Conservation (phyloP, 2,888 invertebrate genomes). For the Dichetophora obliterata region DNA sequence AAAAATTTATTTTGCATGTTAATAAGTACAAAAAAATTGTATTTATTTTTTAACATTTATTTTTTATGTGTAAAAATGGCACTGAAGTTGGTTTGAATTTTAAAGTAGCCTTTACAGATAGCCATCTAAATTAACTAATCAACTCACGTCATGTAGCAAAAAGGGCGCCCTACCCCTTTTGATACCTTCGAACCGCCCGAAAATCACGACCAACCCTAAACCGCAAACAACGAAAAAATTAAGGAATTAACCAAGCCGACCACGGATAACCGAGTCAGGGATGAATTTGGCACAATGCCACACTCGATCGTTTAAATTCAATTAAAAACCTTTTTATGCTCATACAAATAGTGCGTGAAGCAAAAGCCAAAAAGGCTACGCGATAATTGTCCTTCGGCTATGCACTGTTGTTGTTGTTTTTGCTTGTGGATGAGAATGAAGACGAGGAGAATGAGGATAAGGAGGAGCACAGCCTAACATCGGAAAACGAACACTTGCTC, state of each 20-base stretch:
- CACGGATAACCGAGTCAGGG: slow-evolving; percentile 31
- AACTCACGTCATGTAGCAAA: no score
- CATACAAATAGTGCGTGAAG: slow-evolving; percentile 42
- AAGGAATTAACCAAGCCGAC: slow-evolving; percentile 58
- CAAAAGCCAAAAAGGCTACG: slow-evolving; percentile 63
- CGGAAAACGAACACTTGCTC: slow-evolving; percentile 63
- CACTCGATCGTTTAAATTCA: slow-evolving; percentile 69
- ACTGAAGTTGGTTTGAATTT: no score
- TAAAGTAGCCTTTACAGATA: no score
- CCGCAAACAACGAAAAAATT: slow-evolving; percentile 65
- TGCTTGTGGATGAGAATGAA: background rate
- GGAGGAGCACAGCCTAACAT: slow-evolving; percentile 21
- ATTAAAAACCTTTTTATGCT: slow-evolving; percentile 66
- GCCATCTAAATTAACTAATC: no score
- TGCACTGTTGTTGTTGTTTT: slow-evolving; percentile 12
- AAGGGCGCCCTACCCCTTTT: background rate
- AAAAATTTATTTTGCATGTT: no score
- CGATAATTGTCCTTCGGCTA: slow-evolving; percentile 20
- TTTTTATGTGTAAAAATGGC: no score
- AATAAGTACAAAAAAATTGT: no score
- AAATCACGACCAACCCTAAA: slow-evolving; percentile 68
- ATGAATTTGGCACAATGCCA: slow-evolving; percentile 46
- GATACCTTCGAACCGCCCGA: slow-evolving; percentile 27
- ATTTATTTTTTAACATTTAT: no score
- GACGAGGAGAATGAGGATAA: background rate